Percentiles rank a stretch among this genome's conserved stretches.
These are phyloP conservation scores for Pogonognathellus flavescens DNA, from an alignment of 1,140 invertebrate species.

Conservation along the genomic window DNA sequence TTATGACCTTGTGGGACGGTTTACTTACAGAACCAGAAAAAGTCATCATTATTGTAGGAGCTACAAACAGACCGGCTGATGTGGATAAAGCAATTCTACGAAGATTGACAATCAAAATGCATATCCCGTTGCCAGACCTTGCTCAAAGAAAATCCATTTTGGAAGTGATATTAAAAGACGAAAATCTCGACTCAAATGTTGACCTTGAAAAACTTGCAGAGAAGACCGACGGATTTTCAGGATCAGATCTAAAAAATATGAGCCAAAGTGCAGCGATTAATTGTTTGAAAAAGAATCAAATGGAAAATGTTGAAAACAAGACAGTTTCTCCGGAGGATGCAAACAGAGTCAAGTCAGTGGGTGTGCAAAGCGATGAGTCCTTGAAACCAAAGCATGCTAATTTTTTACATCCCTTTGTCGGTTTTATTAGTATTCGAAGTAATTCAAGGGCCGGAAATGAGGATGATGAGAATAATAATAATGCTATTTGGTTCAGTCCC, in stretches of 20 bases:
- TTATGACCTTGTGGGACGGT: background rate
- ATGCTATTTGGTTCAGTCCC: too few species aligned
- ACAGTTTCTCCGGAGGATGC: too few species aligned
- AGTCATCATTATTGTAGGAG: background rate
- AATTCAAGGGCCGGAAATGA: too few species aligned
- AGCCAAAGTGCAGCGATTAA: background rate
- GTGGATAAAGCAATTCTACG: background rate
- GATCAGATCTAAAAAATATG: background rate
- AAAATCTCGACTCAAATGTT: background rate
- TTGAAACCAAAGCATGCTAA: too few species aligned
- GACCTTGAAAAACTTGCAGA: background rate
- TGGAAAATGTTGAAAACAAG: background rate
- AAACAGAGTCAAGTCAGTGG: too few species aligned
- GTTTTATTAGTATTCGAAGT: too few species aligned
- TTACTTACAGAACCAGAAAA: background rate
- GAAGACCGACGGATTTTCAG: background rate
- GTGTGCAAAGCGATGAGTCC: too few species aligned
- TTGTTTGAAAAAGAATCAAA: background rate
- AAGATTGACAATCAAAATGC: background rate
- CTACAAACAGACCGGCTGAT: background rate
- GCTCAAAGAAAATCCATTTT: background rate
- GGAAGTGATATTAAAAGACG: background rate
- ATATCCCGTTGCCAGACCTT: background rate
- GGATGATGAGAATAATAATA: too few species aligned
- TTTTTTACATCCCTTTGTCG: too few species aligned